Percentiles rank a stretch among this genome's conserved stretches.
Conservation (phyloP, 2,113 vertebrate species). For the Orientallactaga bullata region DNA sequence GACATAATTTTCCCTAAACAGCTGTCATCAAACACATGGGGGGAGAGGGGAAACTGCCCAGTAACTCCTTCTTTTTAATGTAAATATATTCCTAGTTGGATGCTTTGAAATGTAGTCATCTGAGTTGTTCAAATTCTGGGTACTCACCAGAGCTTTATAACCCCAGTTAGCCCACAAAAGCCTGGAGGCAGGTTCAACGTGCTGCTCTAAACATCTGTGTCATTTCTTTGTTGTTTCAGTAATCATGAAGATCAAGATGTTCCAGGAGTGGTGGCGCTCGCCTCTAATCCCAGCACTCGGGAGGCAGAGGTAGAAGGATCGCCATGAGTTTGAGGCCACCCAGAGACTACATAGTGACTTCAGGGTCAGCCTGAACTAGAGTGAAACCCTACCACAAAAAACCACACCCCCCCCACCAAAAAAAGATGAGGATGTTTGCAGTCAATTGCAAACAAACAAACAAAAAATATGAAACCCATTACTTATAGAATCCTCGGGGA, state of each 20-base stretch:
- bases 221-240: not conserved
- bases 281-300: too few species aligned
- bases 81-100: not conserved
- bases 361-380: too few species aligned
- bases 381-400: too few species aligned
- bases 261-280: too few species aligned
- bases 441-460: not conserved
- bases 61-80: conserved; percentile 27
- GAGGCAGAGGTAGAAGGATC: too few species aligned
- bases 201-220: too few species aligned
- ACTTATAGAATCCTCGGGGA: not conserved
- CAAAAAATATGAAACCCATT: not conserved
- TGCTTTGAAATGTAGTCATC: conserved; percentile 45
- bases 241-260: not conserved
- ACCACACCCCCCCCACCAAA: too few species aligned
- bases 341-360: too few species aligned
- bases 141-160: not conserved
- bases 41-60: not conserved
- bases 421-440: not conserved
- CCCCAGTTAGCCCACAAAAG: not conserved
- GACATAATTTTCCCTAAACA: not conserved
- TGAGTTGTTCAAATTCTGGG: conserved; percentile 25
- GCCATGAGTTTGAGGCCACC: too few species aligned
- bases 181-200: not conserved
- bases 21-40: not conserved